Base-by-base conservation (phyloP, 2,113 vertebrate species). In the Phaetusa simplex region DNA sequence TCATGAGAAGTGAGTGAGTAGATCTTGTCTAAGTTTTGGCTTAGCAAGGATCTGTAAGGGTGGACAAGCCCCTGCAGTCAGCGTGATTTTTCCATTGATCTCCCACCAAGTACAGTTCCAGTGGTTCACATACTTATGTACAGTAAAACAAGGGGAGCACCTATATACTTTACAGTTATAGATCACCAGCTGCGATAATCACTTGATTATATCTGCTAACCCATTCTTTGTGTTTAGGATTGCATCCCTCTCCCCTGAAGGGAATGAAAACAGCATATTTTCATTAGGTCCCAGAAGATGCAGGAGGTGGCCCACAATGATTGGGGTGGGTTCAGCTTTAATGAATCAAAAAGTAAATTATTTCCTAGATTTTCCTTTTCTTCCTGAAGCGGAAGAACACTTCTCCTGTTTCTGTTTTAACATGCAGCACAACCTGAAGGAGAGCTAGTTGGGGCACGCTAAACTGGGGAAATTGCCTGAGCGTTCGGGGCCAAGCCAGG, bases 401-500 rank as follows among this genome's bases (percentile, higher is more conserved):
- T n/a, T 93, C 42, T 6, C 36, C n/a, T 66, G 8, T 55, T 94
- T 88, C 69, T 45, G 85, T 55, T 71, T 32, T 86, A 76, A 76
- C 7, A 16, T 0, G 2, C n/a, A 61, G 16, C 30, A 32, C 26
- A 76, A 50, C 2, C 1, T 61, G 43, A 78, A 67, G 22, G 12
- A 3, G 1, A 56, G 15, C 27, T 67, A 2, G 0, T 81, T 73
- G 82, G 27, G 49, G 49, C 52, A 93, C 92, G 74, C 27, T 43
- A 30, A 92, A 66, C 0, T 62, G 56, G 19, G 19, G 47, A 80
- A 66, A 62, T 38, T 72, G 30, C 27, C 83, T 77, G 50, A 87
- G 20, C 9, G 2, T 82, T 66, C 6, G 3, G 10, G 58, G 30
- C 11, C 56, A 70, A 69, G 40, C 17, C 36, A 53, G 9, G 24